Conservation (phyloP, 2,113 vertebrate species). For the Oreochromis niloticus region DNA sequence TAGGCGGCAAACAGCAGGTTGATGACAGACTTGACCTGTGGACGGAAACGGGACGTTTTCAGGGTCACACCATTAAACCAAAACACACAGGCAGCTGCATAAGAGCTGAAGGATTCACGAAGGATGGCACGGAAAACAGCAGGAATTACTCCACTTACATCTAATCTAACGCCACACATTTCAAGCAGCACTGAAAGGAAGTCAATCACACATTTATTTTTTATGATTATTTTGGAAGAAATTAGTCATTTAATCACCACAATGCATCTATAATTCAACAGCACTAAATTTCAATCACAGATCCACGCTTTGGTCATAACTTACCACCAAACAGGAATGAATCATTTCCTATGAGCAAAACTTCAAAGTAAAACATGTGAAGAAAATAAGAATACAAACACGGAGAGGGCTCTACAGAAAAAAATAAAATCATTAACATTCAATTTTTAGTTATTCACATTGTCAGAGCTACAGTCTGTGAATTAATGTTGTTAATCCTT, state of each 20-base stretch:
- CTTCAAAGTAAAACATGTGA: neutral
- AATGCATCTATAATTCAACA: neutral
- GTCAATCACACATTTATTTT: neutral
- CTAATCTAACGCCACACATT: neutral
- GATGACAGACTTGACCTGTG: constrained; percentile 95
- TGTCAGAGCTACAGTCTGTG: neutral
- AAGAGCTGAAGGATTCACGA: accelerated
- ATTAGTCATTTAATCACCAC: neutral
- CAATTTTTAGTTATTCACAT: neutral
- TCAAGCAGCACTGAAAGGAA: neutral
- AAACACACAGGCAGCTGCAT: neutral
- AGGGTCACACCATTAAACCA: neutral
- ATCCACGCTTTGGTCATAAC: neutral
- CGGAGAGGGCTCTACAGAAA: neutral
- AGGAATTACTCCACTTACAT: neutral
- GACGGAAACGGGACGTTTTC: constrained; percentile 11
- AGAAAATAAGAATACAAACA: neutral
- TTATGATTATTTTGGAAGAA: neutral
- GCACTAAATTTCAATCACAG: neutral
- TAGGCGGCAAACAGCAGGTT: constrained; percentile 96
- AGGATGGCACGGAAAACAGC: too few species aligned
- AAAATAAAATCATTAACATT: neutral
- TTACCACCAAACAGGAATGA: constrained; percentile 3
- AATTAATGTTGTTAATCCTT: neutral
- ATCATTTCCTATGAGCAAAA: constrained; percentile 1